phyloP scores from a whole-genome alignment of 2,113 vertebrate species.

The Sinocyclocheilus rhinocerous region DNA sequence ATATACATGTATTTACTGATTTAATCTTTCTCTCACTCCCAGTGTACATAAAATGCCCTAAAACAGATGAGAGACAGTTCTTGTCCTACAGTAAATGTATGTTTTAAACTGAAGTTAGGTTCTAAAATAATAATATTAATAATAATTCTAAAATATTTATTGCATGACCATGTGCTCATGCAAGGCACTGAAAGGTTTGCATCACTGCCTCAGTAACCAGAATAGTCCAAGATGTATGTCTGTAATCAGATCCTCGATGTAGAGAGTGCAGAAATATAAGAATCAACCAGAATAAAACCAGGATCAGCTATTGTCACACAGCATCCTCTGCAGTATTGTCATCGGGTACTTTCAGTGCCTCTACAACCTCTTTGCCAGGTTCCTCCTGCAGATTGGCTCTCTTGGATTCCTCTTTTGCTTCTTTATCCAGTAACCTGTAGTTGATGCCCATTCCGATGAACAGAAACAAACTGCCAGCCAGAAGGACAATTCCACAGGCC shows the following conservation, averaged over 20 bases:
- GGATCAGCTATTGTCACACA: slow-evolving; percentile 69
- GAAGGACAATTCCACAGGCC: slow-evolving; percentile 85
- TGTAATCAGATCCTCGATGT: slow-evolving; percentile 17
- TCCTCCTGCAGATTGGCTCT: slow-evolving; percentile 73
- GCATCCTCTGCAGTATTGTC: slow-evolving; percentile 81
- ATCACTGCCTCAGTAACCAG: not conserved
- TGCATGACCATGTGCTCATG: not conserved
- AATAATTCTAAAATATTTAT: not conserved
- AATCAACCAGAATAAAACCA: not conserved
- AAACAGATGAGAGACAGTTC: not conserved
- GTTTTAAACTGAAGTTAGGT: not conserved
- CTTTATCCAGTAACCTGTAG: slow-evolving; percentile 85
- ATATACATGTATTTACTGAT: not conserved
- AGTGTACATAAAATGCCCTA: not conserved
- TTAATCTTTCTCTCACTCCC: not conserved
- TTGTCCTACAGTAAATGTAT: not conserved
- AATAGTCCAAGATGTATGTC: not conserved
- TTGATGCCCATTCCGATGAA: slow-evolving; percentile 93
- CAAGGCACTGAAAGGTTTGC: not conserved
- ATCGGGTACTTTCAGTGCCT: slow-evolving; percentile 67
- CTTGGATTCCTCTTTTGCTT: slow-evolving; percentile 81
- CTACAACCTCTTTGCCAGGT: slow-evolving; percentile 62
- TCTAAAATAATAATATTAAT: not conserved
- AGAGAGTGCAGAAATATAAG: not conserved
- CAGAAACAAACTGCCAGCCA: slow-evolving; percentile 85